Conservation (phyloP, 2,113 vertebrate genomes). For the Pygoscelis antarcticus region DNA sequence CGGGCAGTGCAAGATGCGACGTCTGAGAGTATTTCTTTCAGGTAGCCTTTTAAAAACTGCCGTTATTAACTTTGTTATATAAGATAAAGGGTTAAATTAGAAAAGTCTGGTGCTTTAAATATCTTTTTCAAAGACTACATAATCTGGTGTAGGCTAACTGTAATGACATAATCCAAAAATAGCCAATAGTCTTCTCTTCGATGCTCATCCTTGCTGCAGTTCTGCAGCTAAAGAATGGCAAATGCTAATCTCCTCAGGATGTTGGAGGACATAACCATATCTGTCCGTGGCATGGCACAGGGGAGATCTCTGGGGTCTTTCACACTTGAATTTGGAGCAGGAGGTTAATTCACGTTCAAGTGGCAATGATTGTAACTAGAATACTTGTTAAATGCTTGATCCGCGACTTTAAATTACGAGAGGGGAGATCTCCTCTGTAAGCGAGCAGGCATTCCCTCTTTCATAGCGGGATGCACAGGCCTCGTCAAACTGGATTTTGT, state of each 20-base stretch:
- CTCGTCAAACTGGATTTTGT: neutral
- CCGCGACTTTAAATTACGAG: accelerated
- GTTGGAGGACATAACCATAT: neutral
- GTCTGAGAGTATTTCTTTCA: neutral
- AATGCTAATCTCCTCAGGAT: conserved; percentile 16
- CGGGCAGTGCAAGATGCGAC: neutral
- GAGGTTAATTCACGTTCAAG: neutral
- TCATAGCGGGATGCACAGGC: neutral
- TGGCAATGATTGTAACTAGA: neutral
- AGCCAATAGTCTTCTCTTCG: conserved; percentile 23
- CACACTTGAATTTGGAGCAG: neutral
- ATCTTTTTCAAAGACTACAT: conserved; percentile 45
- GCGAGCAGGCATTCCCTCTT: neutral
- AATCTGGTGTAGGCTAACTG: conserved; percentile 58
- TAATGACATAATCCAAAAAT: conserved; percentile 63
- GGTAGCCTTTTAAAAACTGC: neutral
- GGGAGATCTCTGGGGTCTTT: neutral
- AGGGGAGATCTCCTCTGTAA: neutral
- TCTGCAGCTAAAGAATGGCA: conserved; percentile 2
- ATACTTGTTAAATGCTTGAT: neutral
- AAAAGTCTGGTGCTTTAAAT: conserved; percentile 57
- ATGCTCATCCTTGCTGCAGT: conserved; percentile 32
- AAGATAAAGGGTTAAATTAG: conserved; percentile 51
- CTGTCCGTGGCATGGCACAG: neutral
- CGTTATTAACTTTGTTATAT: neutral